phyloP scores from a whole-genome alignment of 2,888 invertebrate species.

The Pristionchus arcanus region DNA sequence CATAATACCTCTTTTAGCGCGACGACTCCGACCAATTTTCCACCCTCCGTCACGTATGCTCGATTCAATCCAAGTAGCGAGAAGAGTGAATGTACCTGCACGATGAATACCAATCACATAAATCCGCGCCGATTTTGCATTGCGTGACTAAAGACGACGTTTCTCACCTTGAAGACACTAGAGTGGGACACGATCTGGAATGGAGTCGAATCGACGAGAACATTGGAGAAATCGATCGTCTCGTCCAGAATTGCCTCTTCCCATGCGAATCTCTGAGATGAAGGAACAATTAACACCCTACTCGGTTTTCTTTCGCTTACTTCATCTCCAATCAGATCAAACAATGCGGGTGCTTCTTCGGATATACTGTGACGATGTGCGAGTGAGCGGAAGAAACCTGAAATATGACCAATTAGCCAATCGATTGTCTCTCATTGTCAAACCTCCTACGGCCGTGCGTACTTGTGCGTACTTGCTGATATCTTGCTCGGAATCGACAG shows the following conservation, averaged over 20 bases:
- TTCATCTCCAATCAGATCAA: conserved; percentile 74
- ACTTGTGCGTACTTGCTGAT: too few relatives aligned
- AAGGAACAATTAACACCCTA: neutral
- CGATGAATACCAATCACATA: neutral
- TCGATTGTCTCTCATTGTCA: neutral
- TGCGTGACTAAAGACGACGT: neutral
- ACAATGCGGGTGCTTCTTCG: conserved; percentile 60
- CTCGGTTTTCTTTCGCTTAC: conserved; percentile 55
- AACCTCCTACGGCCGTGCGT: too few relatives aligned
- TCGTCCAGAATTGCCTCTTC: conserved; percentile 92
- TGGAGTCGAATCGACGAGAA: conserved; percentile 95
- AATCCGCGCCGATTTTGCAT: neutral
- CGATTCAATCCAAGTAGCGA: conserved; percentile 96
- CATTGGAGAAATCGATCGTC: conserved; percentile 83
- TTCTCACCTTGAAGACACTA: conserved; percentile 73
- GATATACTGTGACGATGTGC: conserved; percentile 66
- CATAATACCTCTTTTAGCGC: conserved; percentile 91
- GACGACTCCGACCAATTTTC: conserved; percentile 94
- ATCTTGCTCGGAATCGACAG: too few relatives aligned
- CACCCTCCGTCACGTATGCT: conserved; percentile 97
- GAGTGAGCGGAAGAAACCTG: conserved; percentile 72
- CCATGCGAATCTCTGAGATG: conserved; percentile 89
- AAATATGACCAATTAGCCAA: neutral
- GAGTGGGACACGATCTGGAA: conserved; percentile 89
- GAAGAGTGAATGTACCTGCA: conserved; percentile 92